Percentiles rank a stretch among this genome's conserved stretches.
phyloP scores from a whole-genome alignment of 2,888 invertebrate species.

The Oxyteleia sp. region DNA sequence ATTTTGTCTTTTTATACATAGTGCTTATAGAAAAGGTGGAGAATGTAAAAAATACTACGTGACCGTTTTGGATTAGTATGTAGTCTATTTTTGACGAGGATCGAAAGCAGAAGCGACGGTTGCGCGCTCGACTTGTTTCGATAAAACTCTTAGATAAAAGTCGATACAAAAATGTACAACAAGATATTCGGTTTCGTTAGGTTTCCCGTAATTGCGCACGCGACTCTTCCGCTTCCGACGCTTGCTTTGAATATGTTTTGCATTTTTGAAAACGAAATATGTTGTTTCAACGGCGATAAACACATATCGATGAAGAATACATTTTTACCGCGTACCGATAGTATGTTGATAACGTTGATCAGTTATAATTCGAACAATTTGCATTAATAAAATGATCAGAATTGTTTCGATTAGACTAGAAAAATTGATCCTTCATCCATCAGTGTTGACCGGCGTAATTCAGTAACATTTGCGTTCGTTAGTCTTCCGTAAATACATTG shows the following conservation, averaged over 20 bases:
- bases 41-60: slow-evolving; percentile 83
- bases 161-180: slow-evolving; percentile 39
- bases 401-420: too few species aligned
- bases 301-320: background rate
- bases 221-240: slow-evolving; percentile 19
- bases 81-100: slow-evolving; percentile 54
- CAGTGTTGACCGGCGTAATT: too few species aligned
- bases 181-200: too few species aligned
- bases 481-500: too few species aligned
- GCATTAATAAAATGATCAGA: too few species aligned
- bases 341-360: slow-evolving; percentile 19
- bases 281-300: slow-evolving; percentile 6
- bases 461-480: too few species aligned
- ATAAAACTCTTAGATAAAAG: slow-evolving; percentile 27
- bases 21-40: slow-evolving; percentile 79
- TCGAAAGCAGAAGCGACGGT: slow-evolving; percentile 35
- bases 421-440: too few species aligned
- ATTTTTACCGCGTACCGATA: slow-evolving; percentile 1
- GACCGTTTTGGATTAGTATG: slow-evolving; percentile 70
- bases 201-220: too few species aligned
- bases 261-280: slow-evolving; percentile 36
- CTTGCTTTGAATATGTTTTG: slow-evolving; percentile 32
- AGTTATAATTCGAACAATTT: too few species aligned
- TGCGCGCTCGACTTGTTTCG: background rate
- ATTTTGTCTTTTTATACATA: slow-evolving; percentile 73